Evolutionary conservation across 2,888 invertebrate species (phyloP), one percentile per base, ranked within the genome.

Genomic region (Pelosia muscerda): DNA sequence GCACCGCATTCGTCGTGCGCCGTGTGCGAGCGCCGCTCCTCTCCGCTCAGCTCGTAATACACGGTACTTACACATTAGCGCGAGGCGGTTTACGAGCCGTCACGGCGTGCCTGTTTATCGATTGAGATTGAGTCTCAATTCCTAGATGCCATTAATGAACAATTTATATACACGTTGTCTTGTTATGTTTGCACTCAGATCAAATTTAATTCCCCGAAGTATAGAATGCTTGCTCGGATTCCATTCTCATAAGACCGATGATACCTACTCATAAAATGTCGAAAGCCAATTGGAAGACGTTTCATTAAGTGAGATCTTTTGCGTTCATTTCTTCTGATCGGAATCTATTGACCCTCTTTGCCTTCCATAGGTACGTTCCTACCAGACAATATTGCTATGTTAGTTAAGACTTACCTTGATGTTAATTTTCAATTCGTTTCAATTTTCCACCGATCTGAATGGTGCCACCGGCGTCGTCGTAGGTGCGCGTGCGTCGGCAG

Each of bases 1-100:
- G 83, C 84, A 74, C 78, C 84, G 84, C 85, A 91, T 90, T 90
- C 87, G 90, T 88, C 89, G 84, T 72, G 89, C 90, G 80, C 76
- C 84, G 86, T 85, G 88, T 84, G 89, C 79, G 86, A 75, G 69
- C 77, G 74, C 66, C 63, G 60, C 57, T 53, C 57, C 55, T 58
- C 65, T 38, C 67, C 56, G 73, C 68, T 60, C 66, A 68, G 64
- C 61, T 68, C 72, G 74, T 73, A 67, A 67, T 71, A 60, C 77
- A 79, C 77, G 68, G 74, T 71, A 72, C 81, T 64, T 72, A 70
- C 69, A 72, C 66, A 75, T 75, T 66, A 74, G 69, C 66, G 55
- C 59, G 66, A 63, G 66, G 38, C 25, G 57, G 62, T 77, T 80
- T 81, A 81, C 74, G 78, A 79, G 79, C 68, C 77, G 71, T 73